A percentile compares a stretch with the other conserved stretches of the same genome.
phyloP scores from a whole-genome alignment of 2,888 invertebrate species.

The Lissonota sp. region DNA sequence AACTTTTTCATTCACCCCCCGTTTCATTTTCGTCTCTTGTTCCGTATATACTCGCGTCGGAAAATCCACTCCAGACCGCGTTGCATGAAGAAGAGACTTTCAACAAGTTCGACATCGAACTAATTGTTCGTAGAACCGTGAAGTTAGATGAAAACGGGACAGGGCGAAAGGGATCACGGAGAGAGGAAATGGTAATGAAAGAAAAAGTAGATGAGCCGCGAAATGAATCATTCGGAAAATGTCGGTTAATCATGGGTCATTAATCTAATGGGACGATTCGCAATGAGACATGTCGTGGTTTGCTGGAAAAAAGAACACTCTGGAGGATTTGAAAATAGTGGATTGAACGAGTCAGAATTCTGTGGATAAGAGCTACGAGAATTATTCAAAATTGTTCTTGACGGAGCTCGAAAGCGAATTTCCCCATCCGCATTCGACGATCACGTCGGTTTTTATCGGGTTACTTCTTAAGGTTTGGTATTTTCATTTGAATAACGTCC shows the following conservation, averaged over 20 bases:
- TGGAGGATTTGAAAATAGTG: no score
- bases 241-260: conserved; percentile 51
- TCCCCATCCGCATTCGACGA: no score
- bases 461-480: no score
- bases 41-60: conserved; percentile 29
- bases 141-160: conserved; percentile 9
- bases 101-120: conserved; percentile 59
- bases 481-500: no score
- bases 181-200: conserved; percentile 18
- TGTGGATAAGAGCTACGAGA: no score
- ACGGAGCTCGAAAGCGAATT: no score
- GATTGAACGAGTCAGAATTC: no score
- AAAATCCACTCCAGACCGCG: conserved; percentile 9
- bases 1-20: conserved; percentile 49
- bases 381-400: no score
- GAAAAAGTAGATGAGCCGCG: conserved; percentile 19
- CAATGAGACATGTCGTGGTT: conserved; percentile 4
- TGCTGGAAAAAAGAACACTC: not conserved
- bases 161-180: not conserved
- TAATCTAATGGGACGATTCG: conserved; percentile 43
- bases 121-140: conserved; percentile 52
- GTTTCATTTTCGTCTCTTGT: conserved; percentile 54
- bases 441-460: no score
- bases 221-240: conserved; percentile 52
- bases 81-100: conserved; percentile 28